Base-by-base conservation (phyloP, 2,797 vertebrate genomes). In the Chrysocyon brachyurus region DNA sequence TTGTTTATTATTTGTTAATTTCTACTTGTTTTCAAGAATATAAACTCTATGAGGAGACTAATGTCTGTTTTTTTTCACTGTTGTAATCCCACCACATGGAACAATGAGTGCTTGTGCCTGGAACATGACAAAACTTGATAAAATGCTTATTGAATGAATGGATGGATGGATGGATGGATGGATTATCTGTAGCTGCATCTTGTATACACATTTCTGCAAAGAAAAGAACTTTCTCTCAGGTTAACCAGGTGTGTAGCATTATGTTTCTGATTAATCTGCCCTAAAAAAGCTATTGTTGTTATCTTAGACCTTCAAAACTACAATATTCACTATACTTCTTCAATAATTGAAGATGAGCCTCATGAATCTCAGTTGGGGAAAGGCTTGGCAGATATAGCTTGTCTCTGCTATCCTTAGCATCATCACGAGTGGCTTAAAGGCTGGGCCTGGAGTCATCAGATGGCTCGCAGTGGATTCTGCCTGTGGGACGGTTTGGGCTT, bases 221-320 rank as follows among this genome's bases (percentile, higher is more conserved):
- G 28, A 24, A 78, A 57, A 78, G 4, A 79, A 57, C 8, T 89
- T 91, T 86, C 70, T 33, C 28, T 78, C 3, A 16, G 59, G 12
- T 28, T 70, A 61, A 87, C 33, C 66, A 64, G 5, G 6, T 77
- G 6, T 33, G 33, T 21, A 28, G 1, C 6, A 19, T 68, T 5
- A 24, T 87, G 21, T 77, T 96, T 94, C 33, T 84, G 40, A 77
- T 77, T 77, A 86, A 93, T 78, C 19, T 84, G 46, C 9, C 54
- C 9, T 61, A 78, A 78, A 52, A 52, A 66, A 92, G 63, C 24
- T 40, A 46, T 52, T 64, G 15, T 12, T 70, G 28, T 28, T 83
- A 1, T 70, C 49, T 31, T 4, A 66, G 57, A 96, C 52, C 17
- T 94, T 92, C 26, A 70, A 52, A 89, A 93, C n/a, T 64, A 57